Evolutionary conservation across 1,140 invertebrate species (phyloP), one percentile per base, ranked within the genome.

Genomic region (Leptinotarsa lineolata): DNA sequence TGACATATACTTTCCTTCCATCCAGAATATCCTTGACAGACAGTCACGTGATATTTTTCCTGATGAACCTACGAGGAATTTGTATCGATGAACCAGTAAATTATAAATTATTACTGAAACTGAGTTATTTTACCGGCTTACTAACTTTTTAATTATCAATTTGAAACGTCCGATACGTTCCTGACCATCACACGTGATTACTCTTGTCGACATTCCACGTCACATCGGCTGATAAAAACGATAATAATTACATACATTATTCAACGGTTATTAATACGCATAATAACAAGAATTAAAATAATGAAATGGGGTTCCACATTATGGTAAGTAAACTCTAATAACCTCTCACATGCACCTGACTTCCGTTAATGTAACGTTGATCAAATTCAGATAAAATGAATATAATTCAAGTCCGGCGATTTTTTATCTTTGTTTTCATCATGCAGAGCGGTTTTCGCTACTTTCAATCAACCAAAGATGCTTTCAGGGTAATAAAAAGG

Each of bases 271-370:
- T 63, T 63, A 63, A 20, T 22, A 16, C 61, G 24, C 61, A 21
- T 13, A 63, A 63, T 63, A 30, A 63, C 24, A 30, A 63, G 16
- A 24, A 63, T 63, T 63, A 22, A 18, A 63, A 63, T 63, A 21
- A 63, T 54, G n/a, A 54, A 54, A 54, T 54, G 48, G 16, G 48
- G 15, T 18, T 54, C 48, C 15, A n/a, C 48, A 54, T 54, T 54
- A 54, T 54, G 48, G 48, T 54, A 54, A 54, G 48, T 54, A 54
- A 54, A 54, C 48, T 54, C 48, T 63, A 63, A 63, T 22, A 21
- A 63, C 61, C 61, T 63, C 61, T 63, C 61, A 12, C 13, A 30
- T 63, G 61, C 61, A 63, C 21, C 61, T 63, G 61, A 63, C 61
- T 63, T 63, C 61, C 61, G 61, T 63, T 63, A 63, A n/a, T 30